Evolutionary conservation across 2,888 invertebrate genomes (phyloP), one percentile per base, ranked within the genome.

Genomic region (Drosophila rellima): DNA sequence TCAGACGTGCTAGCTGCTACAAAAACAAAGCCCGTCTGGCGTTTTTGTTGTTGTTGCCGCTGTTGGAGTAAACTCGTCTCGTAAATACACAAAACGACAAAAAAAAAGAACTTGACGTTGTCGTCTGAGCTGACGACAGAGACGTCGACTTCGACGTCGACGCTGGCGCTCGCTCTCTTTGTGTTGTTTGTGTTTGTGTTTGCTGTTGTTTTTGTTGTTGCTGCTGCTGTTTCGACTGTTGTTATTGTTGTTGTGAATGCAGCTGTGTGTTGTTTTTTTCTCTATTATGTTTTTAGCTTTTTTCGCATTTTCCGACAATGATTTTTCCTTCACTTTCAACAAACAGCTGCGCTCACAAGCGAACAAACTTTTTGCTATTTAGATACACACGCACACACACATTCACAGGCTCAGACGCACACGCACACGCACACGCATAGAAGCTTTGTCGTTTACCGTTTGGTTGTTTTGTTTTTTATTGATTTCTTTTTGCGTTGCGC

Each of bases 251-350:
- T 57, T 68, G 64, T 59, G 61, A 70, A 51, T 70, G 74, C 65
- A 70, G 54, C 66, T 68, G 62, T 76, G 52, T 62, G 57, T 33
- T 75, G 56, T 61, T 52, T 33, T 59, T 51, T 11, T 40, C 37
- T 48, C 39, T 64, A 37, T 26, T 63, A 13, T 45, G 15, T 56
- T 56, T 51, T 61, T 62, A 39, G 33, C 26, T 40, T 33, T 33
- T 75, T 71, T 73, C 66, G 70, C 74, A 78, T 88, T 88, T 82
- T 86, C 60, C 52, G 67, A 80, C 86, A 85, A 88, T 82, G 80
- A 76, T 75, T 87, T 80, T 87, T 85, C 61, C 80, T 83, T 83
- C 87, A 86, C 85, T 87, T 89, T 87, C 85, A 84, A 87, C 83
- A 89, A 75, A 84, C 89, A 89, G 88, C 89, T 84, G 84, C 85